These are phyloP conservation scores for Exephanes ischioxanthus DNA, from an alignment of 2,888 invertebrate species.

Conservation along the genomic window DNA sequence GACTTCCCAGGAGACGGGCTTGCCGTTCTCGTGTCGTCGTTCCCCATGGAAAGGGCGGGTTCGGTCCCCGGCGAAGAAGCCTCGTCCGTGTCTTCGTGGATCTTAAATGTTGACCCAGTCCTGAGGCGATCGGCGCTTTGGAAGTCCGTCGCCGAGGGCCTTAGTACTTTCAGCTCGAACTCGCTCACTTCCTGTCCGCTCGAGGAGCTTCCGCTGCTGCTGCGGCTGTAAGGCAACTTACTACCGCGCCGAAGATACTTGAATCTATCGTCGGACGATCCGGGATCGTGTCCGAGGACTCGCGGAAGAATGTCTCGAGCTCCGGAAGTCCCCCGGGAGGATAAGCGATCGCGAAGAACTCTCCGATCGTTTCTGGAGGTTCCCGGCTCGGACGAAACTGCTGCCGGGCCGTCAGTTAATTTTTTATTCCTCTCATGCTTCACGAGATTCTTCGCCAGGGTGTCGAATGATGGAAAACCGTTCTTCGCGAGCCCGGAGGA, in stretches of 20 bases:
- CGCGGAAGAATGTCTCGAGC: constrained; percentile 1
- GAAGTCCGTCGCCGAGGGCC: not conserved
- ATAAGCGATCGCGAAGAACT: constrained; percentile 13
- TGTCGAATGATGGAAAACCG: constrained; percentile 17
- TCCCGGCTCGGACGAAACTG: constrained; percentile 40
- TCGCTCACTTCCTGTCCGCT: constrained; percentile 16
- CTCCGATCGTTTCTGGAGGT: constrained; percentile 18
- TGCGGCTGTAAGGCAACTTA: constrained; percentile 7
- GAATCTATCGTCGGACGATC: constrained; percentile 35
- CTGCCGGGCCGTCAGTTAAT: not conserved
- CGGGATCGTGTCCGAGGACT: not conserved
- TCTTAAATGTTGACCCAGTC: constrained; percentile 12
- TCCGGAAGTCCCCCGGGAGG: not conserved
- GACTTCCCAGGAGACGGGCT: too few relatives aligned
- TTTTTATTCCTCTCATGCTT: not conserved
- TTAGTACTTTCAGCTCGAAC: not conserved
- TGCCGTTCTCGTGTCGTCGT: not conserved
- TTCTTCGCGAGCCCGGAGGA: not conserved
- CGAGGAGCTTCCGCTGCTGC: constrained; percentile 26
- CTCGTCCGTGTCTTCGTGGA: constrained; percentile 44
- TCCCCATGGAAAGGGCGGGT: not conserved
- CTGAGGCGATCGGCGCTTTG: not conserved
- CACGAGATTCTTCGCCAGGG: not conserved
- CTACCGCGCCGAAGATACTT: constrained; percentile 36
- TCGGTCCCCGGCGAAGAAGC: constrained; percentile 3